Evolutionary conservation across 30 jellyfish, hydroid and myxozoan genomes (phyloP).

Genomic region (Aurelia sp.): DNA sequence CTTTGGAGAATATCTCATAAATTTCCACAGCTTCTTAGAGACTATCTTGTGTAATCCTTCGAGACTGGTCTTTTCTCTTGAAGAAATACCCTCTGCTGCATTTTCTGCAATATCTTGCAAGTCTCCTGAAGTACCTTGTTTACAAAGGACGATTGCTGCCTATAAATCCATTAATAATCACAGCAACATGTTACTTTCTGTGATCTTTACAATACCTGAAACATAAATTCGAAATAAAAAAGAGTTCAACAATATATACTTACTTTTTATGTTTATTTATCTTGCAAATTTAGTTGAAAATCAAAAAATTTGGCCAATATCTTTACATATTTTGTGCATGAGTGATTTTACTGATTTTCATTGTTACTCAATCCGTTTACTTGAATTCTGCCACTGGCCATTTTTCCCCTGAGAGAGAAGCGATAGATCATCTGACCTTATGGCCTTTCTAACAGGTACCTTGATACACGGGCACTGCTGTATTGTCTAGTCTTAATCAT

Average conservation of each 20-base stretch:
- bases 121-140: too few relatives aligned
- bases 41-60: too few relatives aligned
- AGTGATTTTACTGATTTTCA: conserved; percentile 7
- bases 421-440: conserved; percentile 67
- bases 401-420: conserved; percentile 11
- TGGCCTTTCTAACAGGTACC: conserved; percentile 67
- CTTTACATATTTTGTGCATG: conserved; percentile 55
- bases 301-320: neutral
- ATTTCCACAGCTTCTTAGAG: too few relatives aligned
- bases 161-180: too few relatives aligned
- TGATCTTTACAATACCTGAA: too few relatives aligned
- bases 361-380: conserved; percentile 17
- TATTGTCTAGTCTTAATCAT: neutral
- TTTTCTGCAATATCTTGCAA: too few relatives aligned
- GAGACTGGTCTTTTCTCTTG: too few relatives aligned
- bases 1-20: too few relatives aligned
- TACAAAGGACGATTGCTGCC: too few relatives aligned
- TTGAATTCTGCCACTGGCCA: conserved; percentile 81
- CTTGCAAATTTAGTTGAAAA: conserved; percentile 18
- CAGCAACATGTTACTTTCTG: too few relatives aligned
- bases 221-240: too few relatives aligned
- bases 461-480: neutral
- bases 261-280: conserved; percentile 47
- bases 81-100: too few relatives aligned
- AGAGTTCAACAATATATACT: conserved; percentile 8